phyloP scores from a whole-genome alignment of 1,140 invertebrate species.

The Drosophila dunni region DNA sequence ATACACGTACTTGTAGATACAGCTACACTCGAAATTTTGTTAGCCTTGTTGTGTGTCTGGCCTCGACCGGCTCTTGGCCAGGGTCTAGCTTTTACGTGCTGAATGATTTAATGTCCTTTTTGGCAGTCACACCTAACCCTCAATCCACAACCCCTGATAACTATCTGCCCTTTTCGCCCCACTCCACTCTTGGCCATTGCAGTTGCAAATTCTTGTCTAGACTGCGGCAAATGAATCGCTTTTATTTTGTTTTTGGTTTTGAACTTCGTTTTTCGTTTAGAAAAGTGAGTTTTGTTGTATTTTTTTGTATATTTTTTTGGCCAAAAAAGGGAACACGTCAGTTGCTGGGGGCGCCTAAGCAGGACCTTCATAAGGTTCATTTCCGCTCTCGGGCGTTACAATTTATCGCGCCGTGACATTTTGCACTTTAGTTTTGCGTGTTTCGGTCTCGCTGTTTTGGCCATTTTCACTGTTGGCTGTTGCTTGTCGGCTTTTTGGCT shows the following conservation, averaged over 20 bases:
- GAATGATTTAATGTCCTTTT: conserved; percentile 83
- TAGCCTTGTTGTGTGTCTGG: conserved; percentile 71
- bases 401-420: conserved; percentile 80
- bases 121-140: conserved; percentile 62
- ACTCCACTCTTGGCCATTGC: conserved; percentile 38
- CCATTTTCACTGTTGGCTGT: conserved; percentile 8
- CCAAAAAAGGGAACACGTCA: conserved; percentile 22
- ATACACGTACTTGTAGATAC: conserved; percentile 28
- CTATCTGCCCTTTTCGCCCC: conserved; percentile 2
- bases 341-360: conserved; percentile 37
- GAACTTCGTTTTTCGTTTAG: conserved; percentile 46
- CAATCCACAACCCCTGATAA: conserved; percentile 1
- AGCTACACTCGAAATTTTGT: conserved; percentile 38
- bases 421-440: conserved; percentile 69
- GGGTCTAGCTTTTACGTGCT: conserved; percentile 57
- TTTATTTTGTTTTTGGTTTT: conserved; percentile 30
- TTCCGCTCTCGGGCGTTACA: conserved; percentile 58
- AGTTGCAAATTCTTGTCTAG: conserved; percentile 75
- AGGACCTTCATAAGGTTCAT: conserved; percentile 64
- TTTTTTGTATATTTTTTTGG: conserved; percentile 16
- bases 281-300: conserved; percentile 72
- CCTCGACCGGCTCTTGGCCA: conserved; percentile 61
- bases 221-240: conserved; percentile 76
- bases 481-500: conserved; percentile 27
- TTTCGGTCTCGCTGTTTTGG: conserved; percentile 7